phyloP scores from a whole-genome alignment of 37 sponge, comb jelly and placozoan genomes.

The Petrosia ficiformis region DNA sequence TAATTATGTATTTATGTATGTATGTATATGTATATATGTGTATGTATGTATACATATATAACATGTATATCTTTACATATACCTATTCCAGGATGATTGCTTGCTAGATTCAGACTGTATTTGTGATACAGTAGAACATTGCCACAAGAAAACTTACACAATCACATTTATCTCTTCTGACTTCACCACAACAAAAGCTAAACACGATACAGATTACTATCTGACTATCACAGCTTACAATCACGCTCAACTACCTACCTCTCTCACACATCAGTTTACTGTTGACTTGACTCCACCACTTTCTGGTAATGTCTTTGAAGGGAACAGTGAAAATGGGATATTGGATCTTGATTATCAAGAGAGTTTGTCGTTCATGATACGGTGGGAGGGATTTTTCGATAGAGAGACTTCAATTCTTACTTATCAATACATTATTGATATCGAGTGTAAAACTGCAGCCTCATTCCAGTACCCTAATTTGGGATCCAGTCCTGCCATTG shows the following conservation, averaged over 20 bases:
- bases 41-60: not conserved
- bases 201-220: slow-evolving; percentile 71
- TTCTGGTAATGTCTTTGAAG: slow-evolving; percentile 62
- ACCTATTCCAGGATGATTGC: not conserved
- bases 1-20: too few species aligned
- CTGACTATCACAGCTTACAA: slow-evolving; percentile 64
- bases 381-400: slow-evolving; percentile 86
- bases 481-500: not conserved
- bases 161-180: slow-evolving; percentile 33
- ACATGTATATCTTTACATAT: slow-evolving; percentile 8
- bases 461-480: slow-evolving; percentile 35
- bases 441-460: slow-evolving; percentile 22
- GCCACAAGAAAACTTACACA: slow-evolving; percentile 15
- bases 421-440: slow-evolving; percentile 55
- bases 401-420: slow-evolving; percentile 58
- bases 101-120: slow-evolving; percentile 28
- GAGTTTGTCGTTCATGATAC: not conserved
- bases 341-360: slow-evolving; percentile 64
- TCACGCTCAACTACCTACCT: slow-evolving; percentile 50
- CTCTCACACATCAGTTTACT: slow-evolving; percentile 46
- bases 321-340: slow-evolving; percentile 4
- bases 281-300: slow-evolving; percentile 80
- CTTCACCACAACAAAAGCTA: slow-evolving; percentile 6
- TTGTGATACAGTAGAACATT: slow-evolving; percentile 45
- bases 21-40: not conserved